Conservation (phyloP, 2,113 vertebrate species). For the Protomyctophum bolini region DNA sequence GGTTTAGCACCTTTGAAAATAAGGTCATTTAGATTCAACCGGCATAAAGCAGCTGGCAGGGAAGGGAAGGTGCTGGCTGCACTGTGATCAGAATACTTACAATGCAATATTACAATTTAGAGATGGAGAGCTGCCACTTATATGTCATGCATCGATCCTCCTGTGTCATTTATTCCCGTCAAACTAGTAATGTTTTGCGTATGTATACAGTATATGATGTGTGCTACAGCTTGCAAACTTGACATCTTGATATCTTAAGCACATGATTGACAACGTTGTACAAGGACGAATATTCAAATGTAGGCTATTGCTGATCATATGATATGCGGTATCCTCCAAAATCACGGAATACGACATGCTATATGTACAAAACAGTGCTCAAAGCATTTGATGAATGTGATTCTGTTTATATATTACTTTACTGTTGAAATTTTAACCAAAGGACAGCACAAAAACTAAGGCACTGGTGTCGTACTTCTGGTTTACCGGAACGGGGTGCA, state of each 20-base stretch:
- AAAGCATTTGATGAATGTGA: too few species aligned
- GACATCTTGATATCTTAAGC: constrained; percentile 56
- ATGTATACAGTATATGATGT: constrained; percentile 38
- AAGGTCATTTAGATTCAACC: constrained; percentile 1
- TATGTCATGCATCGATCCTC: constrained; percentile 53
- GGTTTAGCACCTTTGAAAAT: background rate
- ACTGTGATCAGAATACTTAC: constrained; percentile 31
- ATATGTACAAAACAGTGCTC: too few species aligned
- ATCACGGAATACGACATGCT: too few species aligned
- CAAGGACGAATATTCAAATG: too few species aligned
- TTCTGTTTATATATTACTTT: too few species aligned
- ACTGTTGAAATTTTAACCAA: too few species aligned
- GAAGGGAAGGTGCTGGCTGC: background rate
- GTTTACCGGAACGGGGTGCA: too few species aligned
- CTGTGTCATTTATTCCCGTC: constrained; percentile 54
- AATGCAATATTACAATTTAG: constrained; percentile 13
- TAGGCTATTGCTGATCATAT: too few species aligned
- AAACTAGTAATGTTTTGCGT: constrained; percentile 34
- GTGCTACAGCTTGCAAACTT: constrained; percentile 46
- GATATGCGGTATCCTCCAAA: too few species aligned
- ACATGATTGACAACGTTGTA: constrained; percentile 50
- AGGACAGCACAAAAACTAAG: too few species aligned
- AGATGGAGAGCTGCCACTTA: constrained; percentile 11
- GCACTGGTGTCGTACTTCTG: too few species aligned
- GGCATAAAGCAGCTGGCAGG: background rate